These are phyloP conservation scores for Yoshiicerus persimilis DNA, from an alignment of 1,140 invertebrate species.

Conservation along the genomic window DNA sequence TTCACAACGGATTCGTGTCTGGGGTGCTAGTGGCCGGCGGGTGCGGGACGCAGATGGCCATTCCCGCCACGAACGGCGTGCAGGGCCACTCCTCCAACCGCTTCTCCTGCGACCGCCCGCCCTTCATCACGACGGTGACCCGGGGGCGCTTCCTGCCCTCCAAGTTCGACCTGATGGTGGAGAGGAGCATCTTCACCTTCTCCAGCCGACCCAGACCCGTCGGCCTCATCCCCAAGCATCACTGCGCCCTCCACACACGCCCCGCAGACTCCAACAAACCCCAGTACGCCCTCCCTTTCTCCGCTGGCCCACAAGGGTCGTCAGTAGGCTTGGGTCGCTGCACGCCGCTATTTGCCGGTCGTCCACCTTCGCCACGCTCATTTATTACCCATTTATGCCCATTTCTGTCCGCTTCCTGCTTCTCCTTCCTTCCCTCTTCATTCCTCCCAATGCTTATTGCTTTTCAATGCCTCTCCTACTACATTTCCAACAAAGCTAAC, in stretches of 20 bases:
- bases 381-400: too few species aligned
- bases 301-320: too few species aligned
- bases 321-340: too few species aligned
- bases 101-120: constrained; percentile 25
- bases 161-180: constrained; percentile 49
- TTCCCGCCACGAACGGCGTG: not conserved
- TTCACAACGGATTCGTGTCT: not conserved
- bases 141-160: constrained; percentile 45
- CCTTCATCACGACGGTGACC: constrained; percentile 48
- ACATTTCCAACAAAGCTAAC: too few species aligned
- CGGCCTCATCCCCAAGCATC: constrained; percentile 22
- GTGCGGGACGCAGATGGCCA: not conserved
- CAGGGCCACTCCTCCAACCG: not conserved
- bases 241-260: constrained; percentile 28
- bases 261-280: not conserved
- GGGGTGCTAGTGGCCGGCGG: not conserved
- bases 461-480: too few species aligned
- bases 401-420: too few species aligned
- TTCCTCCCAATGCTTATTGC: too few species aligned
- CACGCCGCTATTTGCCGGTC: too few species aligned
- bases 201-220: constrained; percentile 45
- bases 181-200: constrained; percentile 45
- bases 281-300: not conserved
- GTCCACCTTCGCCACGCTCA: too few species aligned
- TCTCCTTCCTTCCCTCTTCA: too few species aligned